Evolutionary conservation across 2,797 vertebrate genomes (phyloP), one percentile per base, ranked within the genome.

Genomic region (Lutjanus campechanus): DNA sequence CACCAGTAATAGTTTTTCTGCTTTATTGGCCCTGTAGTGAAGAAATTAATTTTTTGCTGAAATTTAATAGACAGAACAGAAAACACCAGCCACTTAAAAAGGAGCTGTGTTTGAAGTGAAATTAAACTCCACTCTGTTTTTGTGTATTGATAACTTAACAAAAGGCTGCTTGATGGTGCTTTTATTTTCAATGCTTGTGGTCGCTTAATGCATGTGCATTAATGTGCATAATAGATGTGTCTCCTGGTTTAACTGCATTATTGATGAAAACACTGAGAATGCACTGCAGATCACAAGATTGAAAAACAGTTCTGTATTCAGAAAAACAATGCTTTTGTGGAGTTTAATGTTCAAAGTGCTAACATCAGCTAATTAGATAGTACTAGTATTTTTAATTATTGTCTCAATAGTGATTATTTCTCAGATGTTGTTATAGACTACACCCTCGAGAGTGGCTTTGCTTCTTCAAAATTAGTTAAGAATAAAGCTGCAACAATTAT

Each of bases 201-300:
- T 51, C 59, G 58, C 17, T 72, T 72, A 62, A 63, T 7, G 29
- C 29, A 36, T 36, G 29, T 36, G 29, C 29, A 36, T 36, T 36
- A 0, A 3, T 50, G 20, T 71, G 19, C 19, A 56, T 67, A 55
- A 46, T 16, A 11, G n/a, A 43, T 41, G 7, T n/a, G 36, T 63
- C 25, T 67, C 50, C 16, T 11, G 65, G 43, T 55, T 55, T 20
- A 56, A 54, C 50, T 62, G 64, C 60, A 51, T 72, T 22, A 40
- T 50, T 67, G 47, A 68, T 40, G 8, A 47, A 69, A 50, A 49
- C 40, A 6, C n/a, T 1, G 51, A 70, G 6, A 41, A 55, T 4
- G 17, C 11, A 13, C 41, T 25, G 19, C 29, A 29, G 12, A 7
- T 44, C 1, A 64, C 8, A 36, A 44, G 20, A 29, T 50, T 3